phyloP scores from a whole-genome alignment of 2,113 vertebrate genomes.

The Oreochromis tanganicae region DNA sequence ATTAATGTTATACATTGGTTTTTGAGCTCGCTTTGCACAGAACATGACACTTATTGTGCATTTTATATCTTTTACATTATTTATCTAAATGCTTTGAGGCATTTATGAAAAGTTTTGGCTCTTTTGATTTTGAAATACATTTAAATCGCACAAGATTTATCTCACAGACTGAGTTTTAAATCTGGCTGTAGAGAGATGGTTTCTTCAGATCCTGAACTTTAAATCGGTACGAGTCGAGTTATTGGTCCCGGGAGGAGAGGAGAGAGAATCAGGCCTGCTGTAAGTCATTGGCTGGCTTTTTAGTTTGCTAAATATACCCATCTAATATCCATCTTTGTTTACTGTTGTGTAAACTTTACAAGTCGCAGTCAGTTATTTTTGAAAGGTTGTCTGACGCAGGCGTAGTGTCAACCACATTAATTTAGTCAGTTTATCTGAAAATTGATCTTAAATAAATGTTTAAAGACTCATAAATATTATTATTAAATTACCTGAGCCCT shows the following conservation, averaged over 20 bases:
- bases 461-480: neutral
- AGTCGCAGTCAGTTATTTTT: neutral
- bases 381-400: neutral
- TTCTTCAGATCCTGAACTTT: neutral
- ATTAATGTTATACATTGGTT: neutral
- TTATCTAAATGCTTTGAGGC: neutral
- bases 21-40: neutral
- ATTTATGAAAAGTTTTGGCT: neutral
- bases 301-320: neutral
- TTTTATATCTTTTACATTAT: fast-evolving
- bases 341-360: neutral
- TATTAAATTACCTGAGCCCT: neutral
- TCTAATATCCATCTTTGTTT: neutral
- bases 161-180: neutral
- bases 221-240: neutral
- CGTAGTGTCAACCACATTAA: neutral
- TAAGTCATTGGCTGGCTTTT: neutral
- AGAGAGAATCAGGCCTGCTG: neutral
- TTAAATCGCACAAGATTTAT: fast-evolving
- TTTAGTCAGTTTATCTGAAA: neutral
- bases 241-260: neutral
- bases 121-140: neutral
- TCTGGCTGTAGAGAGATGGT: fast-evolving
- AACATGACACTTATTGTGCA: neutral
- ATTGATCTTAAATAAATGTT: neutral